These are phyloP conservation scores for Crossocerus cetratus DNA, from an alignment of 2,888 invertebrate genomes.

Conservation along the genomic window DNA sequence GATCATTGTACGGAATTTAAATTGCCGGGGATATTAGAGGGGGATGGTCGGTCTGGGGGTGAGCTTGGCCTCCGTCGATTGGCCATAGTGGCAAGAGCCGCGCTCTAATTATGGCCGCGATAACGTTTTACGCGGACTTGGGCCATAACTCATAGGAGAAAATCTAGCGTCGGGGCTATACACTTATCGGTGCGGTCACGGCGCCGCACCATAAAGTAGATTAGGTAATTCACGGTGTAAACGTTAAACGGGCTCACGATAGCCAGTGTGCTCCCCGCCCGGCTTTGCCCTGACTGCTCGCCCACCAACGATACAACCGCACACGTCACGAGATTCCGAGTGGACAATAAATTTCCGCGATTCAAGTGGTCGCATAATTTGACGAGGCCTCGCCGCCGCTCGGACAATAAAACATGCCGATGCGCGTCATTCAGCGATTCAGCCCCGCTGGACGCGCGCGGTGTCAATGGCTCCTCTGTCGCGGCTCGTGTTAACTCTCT, in stretches of 20 bases:
- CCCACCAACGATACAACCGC: conserved; percentile 28
- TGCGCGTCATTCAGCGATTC: conserved; percentile 2
- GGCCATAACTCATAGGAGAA: conserved; percentile 64
- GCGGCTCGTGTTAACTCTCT: not conserved
- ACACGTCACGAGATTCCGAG: conserved; percentile 47
- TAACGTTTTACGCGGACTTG: conserved; percentile 67
- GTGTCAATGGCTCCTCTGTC: conserved; percentile 7
- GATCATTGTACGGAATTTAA: conserved; percentile 2
- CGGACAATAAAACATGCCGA: conserved; percentile 30
- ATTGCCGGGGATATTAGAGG: conserved; percentile 7
- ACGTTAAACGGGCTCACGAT: conserved; percentile 56
- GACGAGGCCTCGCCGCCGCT: conserved; percentile 30
- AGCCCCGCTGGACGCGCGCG: not conserved
- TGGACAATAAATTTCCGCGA: conserved; percentile 51
- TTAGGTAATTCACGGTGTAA: conserved; percentile 64
- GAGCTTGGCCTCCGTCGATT: conserved; percentile 64
- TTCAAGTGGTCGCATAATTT: conserved; percentile 58
- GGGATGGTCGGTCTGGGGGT: conserved; percentile 26
- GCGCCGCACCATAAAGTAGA: conserved; percentile 62
- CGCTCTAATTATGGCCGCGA: conserved; percentile 68
- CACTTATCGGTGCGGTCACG: conserved; percentile 61
- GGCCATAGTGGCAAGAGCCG: conserved; percentile 63
- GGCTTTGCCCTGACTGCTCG: conserved; percentile 5
- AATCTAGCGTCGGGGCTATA: conserved; percentile 54
- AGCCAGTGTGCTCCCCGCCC: conserved; percentile 23